These are phyloP conservation scores for Pterois miles DNA, from an alignment of 2,797 vertebrate species.

Conservation along the genomic window DNA sequence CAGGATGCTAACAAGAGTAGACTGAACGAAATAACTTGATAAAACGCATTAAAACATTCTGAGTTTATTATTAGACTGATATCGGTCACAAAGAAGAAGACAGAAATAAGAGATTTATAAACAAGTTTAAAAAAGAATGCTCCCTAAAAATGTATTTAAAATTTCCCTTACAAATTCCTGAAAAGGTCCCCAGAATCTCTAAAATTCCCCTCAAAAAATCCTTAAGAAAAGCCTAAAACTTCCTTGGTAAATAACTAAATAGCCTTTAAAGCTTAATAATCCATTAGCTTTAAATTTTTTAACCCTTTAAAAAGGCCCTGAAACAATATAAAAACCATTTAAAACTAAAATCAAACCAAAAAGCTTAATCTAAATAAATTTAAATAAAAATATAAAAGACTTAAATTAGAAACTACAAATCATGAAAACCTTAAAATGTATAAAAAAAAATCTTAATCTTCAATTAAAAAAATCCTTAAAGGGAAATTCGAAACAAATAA, in stretches of 20 bases:
- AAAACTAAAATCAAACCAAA: background rate
- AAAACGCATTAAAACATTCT: background rate
- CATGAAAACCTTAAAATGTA: background rate
- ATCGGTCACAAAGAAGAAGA: background rate
- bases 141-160: background rate
- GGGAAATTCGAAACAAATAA: background rate
- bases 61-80: background rate
- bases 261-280: background rate
- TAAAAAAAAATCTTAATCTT: background rate
- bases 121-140: too few relatives aligned
- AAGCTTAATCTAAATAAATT: background rate
- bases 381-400: background rate
- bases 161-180: too few relatives aligned
- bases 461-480: background rate
- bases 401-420: background rate
- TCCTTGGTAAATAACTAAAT: too few relatives aligned
- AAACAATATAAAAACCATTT: background rate
- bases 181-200: fast-evolving
- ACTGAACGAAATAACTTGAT: background rate
- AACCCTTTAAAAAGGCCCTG: background rate
- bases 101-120: too few relatives aligned
- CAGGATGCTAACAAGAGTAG: background rate
- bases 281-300: background rate
- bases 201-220: background rate
- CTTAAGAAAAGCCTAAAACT: background rate